Conservation (phyloP, 2,888 invertebrate genomes). For the Dolichopus griseipennis region DNA sequence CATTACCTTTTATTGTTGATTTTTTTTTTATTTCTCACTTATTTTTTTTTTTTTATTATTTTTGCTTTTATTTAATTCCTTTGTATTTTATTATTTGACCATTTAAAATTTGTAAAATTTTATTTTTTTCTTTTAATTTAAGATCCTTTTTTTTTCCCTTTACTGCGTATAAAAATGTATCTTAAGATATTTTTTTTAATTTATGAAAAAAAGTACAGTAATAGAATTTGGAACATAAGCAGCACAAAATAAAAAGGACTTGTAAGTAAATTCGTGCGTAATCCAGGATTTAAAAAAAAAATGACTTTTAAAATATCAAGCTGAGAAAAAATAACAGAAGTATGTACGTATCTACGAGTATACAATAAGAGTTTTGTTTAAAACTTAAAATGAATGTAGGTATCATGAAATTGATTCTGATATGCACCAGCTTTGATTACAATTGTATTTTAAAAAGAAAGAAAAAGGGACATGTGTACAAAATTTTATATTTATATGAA, state of each 20-base stretch:
- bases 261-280: background rate
- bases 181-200: too few relatives aligned
- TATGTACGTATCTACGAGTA: too few relatives aligned
- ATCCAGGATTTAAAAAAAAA: background rate
- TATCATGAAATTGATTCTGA: background rate
- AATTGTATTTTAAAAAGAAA: background rate
- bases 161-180: too few relatives aligned
- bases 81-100: constrained; percentile 6
- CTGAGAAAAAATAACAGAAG: background rate
- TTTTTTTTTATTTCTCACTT: background rate
- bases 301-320: background rate
- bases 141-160: too few relatives aligned
- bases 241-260: too few relatives aligned
- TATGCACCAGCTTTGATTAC: background rate
- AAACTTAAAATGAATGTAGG: background rate
- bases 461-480: too few relatives aligned
- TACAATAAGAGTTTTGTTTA: background rate
- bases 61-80: background rate
- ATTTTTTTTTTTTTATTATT: background rate
- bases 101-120: background rate
- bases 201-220: too few relatives aligned
- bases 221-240: too few relatives aligned
- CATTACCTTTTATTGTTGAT: too few relatives aligned
- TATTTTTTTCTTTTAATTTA: background rate
- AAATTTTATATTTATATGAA: too few relatives aligned